Evolutionary conservation across 1,140 invertebrate genomes (phyloP), one percentile per base, ranked within the genome.

Genomic region (Bombus huntii): DNA sequence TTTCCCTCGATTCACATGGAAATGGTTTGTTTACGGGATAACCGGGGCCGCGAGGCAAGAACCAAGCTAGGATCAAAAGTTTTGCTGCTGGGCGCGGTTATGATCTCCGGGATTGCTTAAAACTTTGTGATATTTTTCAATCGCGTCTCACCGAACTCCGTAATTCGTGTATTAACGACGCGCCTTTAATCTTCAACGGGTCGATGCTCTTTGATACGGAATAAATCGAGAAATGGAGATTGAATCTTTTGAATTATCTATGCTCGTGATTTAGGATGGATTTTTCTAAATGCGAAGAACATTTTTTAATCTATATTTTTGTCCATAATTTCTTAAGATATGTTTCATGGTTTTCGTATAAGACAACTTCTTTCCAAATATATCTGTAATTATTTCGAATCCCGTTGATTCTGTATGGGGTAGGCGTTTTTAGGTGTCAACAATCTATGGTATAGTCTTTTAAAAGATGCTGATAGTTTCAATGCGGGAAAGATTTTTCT

Each of bases 1-100:
- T 85, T 85, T 70, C 62, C 68, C 57, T n/a, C 68, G 76, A 73
- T 80, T 85, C 76, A 65, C 83, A 85, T 80, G 68, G 83, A 85
- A 80, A 79, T 85, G 15, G 66, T 80, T 72, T 85, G 83, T 80
- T 85, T 85, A 85, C 68, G 83, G 42, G 34, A 68, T 57, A 39
- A 68, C 28, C 31, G n/a, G 2, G 25, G 62, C 70, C 31, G 42
- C 81, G 34, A 53, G 53, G 39, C 22, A 31, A 39, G 18, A 44
- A 34, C 12, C 25, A 5, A 25, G 13, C 37, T 1, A 15, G 42
- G 44, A 68, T 83, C 73, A 42, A 68, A 77, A 83, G 73, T 83
- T 83, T 31, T 31, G 28, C 28, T 39, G n/a, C 3, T 22, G 31
- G 25, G 10, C 15, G 66, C 18, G 34, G 65, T 13, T 44, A 47